Percentiles rank a stretch among this genome's conserved stretches.
Conservation (phyloP, 2,113 vertebrate genomes). For the Balaenoptera acutorostrata region DNA sequence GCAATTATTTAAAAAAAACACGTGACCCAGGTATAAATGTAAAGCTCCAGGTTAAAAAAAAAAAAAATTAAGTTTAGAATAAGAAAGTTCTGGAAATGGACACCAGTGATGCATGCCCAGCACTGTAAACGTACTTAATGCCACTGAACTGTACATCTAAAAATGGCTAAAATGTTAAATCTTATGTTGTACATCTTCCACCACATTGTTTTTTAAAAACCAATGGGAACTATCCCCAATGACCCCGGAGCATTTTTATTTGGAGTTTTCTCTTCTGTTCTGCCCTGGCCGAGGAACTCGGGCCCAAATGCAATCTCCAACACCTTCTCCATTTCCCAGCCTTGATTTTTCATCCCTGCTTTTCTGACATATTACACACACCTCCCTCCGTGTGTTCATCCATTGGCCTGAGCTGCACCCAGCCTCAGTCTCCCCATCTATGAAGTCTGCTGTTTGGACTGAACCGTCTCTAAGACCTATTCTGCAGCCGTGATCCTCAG, state of each 20-base stretch:
- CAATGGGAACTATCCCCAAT: accelerated
- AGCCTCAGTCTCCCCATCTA: not conserved
- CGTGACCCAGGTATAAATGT: not conserved
- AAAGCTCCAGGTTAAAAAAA: not conserved
- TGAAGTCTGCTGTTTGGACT: not conserved
- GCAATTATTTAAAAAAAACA: not conserved
- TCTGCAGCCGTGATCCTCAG: not conserved
- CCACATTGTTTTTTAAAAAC: not conserved
- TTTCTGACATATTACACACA: accelerated
- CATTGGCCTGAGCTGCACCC: accelerated
- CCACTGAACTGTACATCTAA: accelerated
- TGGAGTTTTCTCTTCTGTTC: not conserved
- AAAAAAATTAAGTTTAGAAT: not conserved
- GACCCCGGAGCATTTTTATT: accelerated
- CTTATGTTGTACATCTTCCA: no score
- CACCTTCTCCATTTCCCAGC: not conserved
- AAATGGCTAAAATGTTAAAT: not conserved
- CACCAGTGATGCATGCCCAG: accelerated
- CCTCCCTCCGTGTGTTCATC: accelerated
- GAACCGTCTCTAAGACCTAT: not conserved
- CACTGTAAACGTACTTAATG: accelerated
- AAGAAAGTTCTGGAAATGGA: not conserved
- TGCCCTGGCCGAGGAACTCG: not conserved
- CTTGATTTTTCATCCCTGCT: not conserved
- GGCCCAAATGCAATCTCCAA: accelerated